Base-by-base conservation (phyloP, 2,888 invertebrate genomes). In the Ophraella communa region DNA sequence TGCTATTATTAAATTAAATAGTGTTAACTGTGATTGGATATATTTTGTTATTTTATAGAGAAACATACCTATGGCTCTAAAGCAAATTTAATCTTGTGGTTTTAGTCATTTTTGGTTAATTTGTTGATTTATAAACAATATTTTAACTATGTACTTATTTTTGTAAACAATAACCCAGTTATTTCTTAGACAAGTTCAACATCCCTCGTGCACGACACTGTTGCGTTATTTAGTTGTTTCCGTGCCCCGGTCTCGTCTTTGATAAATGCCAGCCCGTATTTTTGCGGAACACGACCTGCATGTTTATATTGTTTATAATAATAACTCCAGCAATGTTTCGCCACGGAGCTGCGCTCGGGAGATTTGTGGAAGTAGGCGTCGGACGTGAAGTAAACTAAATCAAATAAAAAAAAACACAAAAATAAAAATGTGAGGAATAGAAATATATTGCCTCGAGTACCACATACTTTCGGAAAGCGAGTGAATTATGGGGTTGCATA, bases 301-400 rank as follows among this genome's bases (percentile, higher is more conserved):
- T 60, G 63, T 66, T 66, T 66, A 63, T 66, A 62, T 66, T 66
- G 66, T 66, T 66, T 63, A 66, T 63, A 66, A 66, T 63, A 66
- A 66, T 66, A 66, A 66, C 47, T 42, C 35, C 51, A 39, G 52
- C 58, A 51, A 11, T 47, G 59, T 45, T 61, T 18, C 42, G 61
- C 65, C 23, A 49, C 24, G 49, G 49, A 17, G 49, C 49, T 42
- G 27, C 53, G 65, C 60, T 65, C 52, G 47, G 56, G 55, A 66
- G 61, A 63, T 55, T 63, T 63, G 62, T 56, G 59, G 58, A 63
- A 66, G 63, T 66, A 60, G 54, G 11, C 52, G 63, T 33, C 66
- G 51, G 56, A 66, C 63, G 59, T 60, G 49, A 42, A 56, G 56
- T 42, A 57, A 58, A 59, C 58, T 66, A 63, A 66, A 63, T 63